Evolutionary conservation across 2,888 invertebrate genomes (phyloP).

Genomic region (Drosophila percnosoma): DNA sequence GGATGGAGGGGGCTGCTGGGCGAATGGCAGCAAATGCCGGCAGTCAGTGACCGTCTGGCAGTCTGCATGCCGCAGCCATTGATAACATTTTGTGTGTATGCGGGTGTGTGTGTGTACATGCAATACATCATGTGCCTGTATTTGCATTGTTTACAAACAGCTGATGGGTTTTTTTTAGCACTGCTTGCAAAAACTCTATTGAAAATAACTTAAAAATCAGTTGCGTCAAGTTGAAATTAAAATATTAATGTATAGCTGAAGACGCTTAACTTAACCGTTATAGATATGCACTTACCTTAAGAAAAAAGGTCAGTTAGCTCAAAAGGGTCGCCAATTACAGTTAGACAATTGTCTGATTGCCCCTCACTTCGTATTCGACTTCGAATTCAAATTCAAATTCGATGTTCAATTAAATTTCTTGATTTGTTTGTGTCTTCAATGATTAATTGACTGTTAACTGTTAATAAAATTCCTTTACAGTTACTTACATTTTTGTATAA

Average conservation of each 20-base stretch:
- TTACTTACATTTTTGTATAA: neutral
- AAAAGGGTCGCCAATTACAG: constrained; percentile 18
- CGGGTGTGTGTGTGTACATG: constrained; percentile 5
- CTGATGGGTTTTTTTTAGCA: constrained; percentile 35
- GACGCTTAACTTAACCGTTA: constrained; percentile 4
- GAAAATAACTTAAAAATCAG: neutral
- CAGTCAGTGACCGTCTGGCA: constrained; percentile 34
- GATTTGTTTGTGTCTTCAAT: constrained; percentile 7
- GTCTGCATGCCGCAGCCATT: constrained; percentile 37
- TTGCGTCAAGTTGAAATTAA: neutral
- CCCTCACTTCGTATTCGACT: neutral
- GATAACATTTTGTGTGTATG: constrained; percentile 42
- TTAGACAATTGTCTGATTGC: constrained; percentile 14
- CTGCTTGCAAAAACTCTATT: constrained; percentile 26
- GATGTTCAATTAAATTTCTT: constrained; percentile 13
- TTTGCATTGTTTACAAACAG: constrained; percentile 75
- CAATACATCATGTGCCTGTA: neutral
- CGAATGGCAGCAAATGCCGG: constrained; percentile 28
- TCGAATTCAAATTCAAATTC: constrained; percentile 11
- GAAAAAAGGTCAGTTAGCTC: constrained; percentile 15
- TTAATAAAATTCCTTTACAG: neutral
- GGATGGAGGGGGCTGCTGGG: neutral
- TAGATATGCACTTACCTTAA: constrained; percentile 5
- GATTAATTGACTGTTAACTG: neutral
- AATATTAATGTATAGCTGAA: neutral